A percentile compares a stretch with the other conserved stretches of the same genome.
Conservation (phyloP, 1,140 invertebrate species). For the Drosophila santomea region DNA sequence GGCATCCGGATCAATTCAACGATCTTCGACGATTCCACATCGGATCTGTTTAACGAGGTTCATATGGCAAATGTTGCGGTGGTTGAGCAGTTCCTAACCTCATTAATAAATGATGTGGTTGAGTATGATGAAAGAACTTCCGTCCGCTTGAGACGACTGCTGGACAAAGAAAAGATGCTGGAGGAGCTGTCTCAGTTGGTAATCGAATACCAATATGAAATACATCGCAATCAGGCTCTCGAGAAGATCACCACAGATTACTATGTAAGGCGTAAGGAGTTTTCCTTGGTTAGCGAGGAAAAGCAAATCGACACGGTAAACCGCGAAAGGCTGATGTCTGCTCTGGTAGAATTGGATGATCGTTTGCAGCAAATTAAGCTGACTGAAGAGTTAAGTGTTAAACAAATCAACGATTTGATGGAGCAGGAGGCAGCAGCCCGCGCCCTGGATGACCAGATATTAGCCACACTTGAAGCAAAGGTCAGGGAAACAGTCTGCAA, state of each 20-base stretch:
- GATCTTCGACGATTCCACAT: neutral
- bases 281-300: neutral
- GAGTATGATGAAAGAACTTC: neutral
- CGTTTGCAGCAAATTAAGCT: neutral
- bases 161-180: slow-evolving; percentile 33
- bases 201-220: neutral
- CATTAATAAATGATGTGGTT: slow-evolving; percentile 3
- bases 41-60: rapidly evolving
- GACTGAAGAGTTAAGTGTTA: neutral
- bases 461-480: neutral
- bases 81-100: neutral
- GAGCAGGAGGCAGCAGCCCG: neutral
- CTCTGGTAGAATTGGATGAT: slow-evolving; percentile 18
- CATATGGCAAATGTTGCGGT: neutral
- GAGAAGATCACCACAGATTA: neutral
- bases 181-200: neutral
- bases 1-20: neutral
- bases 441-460: neutral
- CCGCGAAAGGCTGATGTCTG: neutral
- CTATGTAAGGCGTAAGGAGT: slow-evolving; percentile 5
- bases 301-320: neutral
- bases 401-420: neutral
- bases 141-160: neutral
- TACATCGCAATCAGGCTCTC: neutral
- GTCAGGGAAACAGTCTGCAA: slow-evolving; percentile 15